Conservation (phyloP, 2,888 invertebrate species). For the Melanostoma scalare region DNA sequence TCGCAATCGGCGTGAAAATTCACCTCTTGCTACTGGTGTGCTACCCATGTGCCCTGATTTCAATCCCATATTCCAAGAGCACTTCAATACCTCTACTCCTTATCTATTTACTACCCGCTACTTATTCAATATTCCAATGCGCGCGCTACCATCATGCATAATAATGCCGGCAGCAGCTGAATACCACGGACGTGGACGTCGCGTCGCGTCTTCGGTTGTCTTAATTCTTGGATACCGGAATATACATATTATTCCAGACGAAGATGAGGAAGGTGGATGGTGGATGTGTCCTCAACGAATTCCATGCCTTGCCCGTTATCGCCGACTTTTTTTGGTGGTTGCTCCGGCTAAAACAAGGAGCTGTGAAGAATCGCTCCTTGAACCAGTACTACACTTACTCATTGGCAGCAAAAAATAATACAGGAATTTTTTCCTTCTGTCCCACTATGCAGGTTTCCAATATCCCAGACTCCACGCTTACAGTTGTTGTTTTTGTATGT, state of each 20-base stretch:
- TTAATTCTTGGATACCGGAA: conserved; percentile 61
- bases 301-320: conserved; percentile 70
- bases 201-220: conserved; percentile 51
- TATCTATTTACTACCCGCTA: conserved; percentile 67
- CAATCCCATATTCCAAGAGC: conserved; percentile 48
- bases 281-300: conserved; percentile 65
- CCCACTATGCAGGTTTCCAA: conserved; percentile 34
- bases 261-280: conserved; percentile 39
- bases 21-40: conserved; percentile 60
- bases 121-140: conserved; percentile 69
- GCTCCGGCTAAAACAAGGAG: conserved; percentile 20
- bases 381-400: conserved; percentile 14
- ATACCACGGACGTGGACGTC: conserved; percentile 18
- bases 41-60: conserved; percentile 49
- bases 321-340: conserved; percentile 32
- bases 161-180: conserved; percentile 66
- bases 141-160: conserved; percentile 71
- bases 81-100: conserved; percentile 29
- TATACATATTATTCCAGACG: conserved; percentile 41
- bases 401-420: conserved; percentile 47
- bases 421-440: conserved; percentile 41
- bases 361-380: conserved; percentile 52
- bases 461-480: conserved; percentile 18
- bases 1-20: conserved; percentile 70
- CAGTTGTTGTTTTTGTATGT: conserved; percentile 58